Evolutionary conservation across 2,797 vertebrate species (phyloP).

Genomic region (Acipenser oxyrinchus): DNA sequence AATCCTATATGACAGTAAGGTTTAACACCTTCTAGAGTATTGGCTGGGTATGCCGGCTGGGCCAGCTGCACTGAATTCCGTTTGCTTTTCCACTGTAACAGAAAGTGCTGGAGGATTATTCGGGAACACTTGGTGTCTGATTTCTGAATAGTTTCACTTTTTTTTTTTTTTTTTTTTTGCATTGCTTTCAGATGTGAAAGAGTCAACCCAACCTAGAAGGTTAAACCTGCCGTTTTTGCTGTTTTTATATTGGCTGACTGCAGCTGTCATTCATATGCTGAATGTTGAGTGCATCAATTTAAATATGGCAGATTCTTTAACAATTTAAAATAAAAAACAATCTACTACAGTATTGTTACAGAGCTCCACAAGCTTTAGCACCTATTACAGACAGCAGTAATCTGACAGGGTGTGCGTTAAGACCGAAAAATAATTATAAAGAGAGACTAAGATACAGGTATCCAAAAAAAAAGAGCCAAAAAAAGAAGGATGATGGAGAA

Average conservation of each 20-base stretch:
- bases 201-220: slow-evolving; percentile 39
- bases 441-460: no score
- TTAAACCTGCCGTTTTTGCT: slow-evolving; percentile 28
- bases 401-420: no score
- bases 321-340: no score
- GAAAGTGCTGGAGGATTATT: slow-evolving; percentile 26
- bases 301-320: no score
- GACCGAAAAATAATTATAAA: no score
- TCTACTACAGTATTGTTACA: no score
- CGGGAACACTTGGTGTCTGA: slow-evolving; percentile 43
- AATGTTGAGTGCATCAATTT: no score
- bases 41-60: neutral
- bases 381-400: no score
- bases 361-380: no score
- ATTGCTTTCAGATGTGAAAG: slow-evolving; percentile 46
- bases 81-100: slow-evolving; percentile 37
- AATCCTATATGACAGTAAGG: slow-evolving; percentile 52
- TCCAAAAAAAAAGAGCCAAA: no score
- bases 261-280: neutral
- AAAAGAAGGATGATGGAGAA: no score
- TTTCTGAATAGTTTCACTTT: slow-evolving; percentile 50
- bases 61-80: slow-evolving; percentile 44
- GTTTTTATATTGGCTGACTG: neutral
- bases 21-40: slow-evolving; percentile 28
- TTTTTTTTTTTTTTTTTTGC: slow-evolving; percentile 26